A percentile compares a stretch with the other conserved stretches of the same genome.
phyloP scores from a whole-genome alignment of 2,888 invertebrate species.

The Drosophila rubida region DNA sequence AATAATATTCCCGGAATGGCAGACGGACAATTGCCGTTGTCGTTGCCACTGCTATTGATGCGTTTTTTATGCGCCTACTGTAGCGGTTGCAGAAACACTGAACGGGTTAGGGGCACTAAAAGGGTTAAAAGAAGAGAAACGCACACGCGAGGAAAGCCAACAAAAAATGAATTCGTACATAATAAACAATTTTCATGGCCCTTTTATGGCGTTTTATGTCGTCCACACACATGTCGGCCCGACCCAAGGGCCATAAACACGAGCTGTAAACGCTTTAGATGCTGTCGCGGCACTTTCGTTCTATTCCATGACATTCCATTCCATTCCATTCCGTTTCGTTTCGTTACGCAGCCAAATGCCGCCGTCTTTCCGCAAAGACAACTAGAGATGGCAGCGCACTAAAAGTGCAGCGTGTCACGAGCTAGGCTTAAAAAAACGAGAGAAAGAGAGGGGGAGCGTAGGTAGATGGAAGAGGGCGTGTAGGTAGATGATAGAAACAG shows the following conservation, averaged over 20 bases:
- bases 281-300: constrained; percentile 25
- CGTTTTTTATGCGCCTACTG: constrained; percentile 51
- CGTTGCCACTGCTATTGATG: constrained; percentile 42
- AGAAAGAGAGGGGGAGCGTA: not conserved
- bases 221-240: constrained; percentile 19
- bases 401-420: not conserved
- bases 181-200: constrained; percentile 52
- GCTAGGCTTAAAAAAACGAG: not conserved
- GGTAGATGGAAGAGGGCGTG: not conserved
- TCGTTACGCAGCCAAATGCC: constrained; percentile 31
- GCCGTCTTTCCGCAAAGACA: constrained; percentile 11
- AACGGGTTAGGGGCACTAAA: constrained; percentile 13
- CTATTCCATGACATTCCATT: constrained; percentile 28
- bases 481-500: no score
- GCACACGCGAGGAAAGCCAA: constrained; percentile 1
- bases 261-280: constrained; percentile 53
- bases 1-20: constrained; percentile 45
- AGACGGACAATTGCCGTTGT: constrained; percentile 18
- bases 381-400: constrained; percentile 3
- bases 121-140: constrained; percentile 48
- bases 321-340: constrained; percentile 15
- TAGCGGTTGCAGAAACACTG: not conserved
- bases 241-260: constrained; percentile 42
- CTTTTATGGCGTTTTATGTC: constrained; percentile 30
- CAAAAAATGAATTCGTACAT: constrained; percentile 42